Base-by-base conservation (phyloP, 2,888 invertebrate genomes). In the Drosophila mimetica region DNA sequence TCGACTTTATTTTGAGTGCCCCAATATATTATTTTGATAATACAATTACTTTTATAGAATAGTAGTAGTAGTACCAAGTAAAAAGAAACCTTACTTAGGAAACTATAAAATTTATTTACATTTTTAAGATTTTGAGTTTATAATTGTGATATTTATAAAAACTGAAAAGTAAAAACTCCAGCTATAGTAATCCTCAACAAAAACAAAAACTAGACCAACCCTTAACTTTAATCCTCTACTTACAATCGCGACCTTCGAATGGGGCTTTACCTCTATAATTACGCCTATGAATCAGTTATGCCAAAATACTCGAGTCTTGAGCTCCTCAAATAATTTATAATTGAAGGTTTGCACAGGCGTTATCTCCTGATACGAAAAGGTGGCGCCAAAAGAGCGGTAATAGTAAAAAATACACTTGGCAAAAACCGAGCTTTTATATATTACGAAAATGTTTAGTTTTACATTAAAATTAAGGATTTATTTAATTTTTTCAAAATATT, bases 281-380 rank as follows among this genome's bases (percentile, higher is more conserved):
- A 46, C 69, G 41, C 39, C 46, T 63, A 58, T 76, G 70, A 59
- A 44, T 74, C 60, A 63, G 36, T 44, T 44, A 48, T 69, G 57
- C 25, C 32, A 39, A 59, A 60, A 59, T 44, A 59, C 61, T 60
- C 36, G 7, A 65, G 57, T 67, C 47, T 51, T 59, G 4, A 73
- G 73, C 41, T 20, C 22, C 8, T 13, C 37, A 36, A 52, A 61
- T 52, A 50, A 69, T 42, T 75, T 55, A 48, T 37, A 16, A 72
- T 65, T 77, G 47, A 76, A 72, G 36, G 75, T 67, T 54, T 67
- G 54, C 46, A 54, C 42, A 52, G 13, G 36, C 34, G 42, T 51
- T 64, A 65, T 65, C 63, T 36, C 36, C 42, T 36, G 66, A 64
- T 64, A 65, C 42, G 51, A 42, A 52, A 51, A 34, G 52, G 5